Conservation (phyloP, 2,113 vertebrate species). For the Oryzias curvinotus region DNA sequence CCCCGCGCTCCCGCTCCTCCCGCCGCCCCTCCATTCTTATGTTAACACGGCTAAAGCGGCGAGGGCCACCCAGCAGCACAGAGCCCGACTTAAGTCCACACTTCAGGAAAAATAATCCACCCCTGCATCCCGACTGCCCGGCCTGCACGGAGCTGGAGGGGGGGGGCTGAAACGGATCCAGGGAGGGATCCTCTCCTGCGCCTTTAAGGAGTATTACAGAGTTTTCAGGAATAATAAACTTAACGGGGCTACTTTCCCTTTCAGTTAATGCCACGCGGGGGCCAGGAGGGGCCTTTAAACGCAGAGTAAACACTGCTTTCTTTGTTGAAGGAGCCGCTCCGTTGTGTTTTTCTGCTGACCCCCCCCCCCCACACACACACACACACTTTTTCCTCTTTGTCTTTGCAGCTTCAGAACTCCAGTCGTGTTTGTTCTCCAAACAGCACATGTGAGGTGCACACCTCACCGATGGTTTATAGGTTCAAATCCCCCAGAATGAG, state of each 20-base stretch:
- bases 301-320: constrained; percentile 80
- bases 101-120: constrained; percentile 77
- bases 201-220: constrained; percentile 75
- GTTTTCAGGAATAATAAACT: constrained; percentile 83
- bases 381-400: constrained; percentile 24
- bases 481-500: constrained; percentile 78
- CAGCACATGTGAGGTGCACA: constrained; percentile 87
- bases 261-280: constrained; percentile 69
- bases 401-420: constrained; percentile 33
- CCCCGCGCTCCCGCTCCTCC: constrained; percentile 26
- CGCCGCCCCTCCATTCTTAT: constrained; percentile 77
- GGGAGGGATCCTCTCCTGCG: constrained; percentile 46
- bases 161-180: constrained; percentile 48
- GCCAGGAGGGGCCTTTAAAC: constrained; percentile 73
- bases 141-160: constrained; percentile 27
- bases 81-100: constrained; percentile 73
- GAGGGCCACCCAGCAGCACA: constrained; percentile 78
- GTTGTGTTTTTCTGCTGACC: constrained; percentile 52
- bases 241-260: constrained; percentile 73
- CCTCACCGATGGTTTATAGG: constrained; percentile 93
- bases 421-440: constrained; percentile 80
- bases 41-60: constrained; percentile 79
- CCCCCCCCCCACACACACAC: constrained; percentile 8
- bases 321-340: constrained; percentile 76
- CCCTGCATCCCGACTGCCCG: constrained; percentile 56